Evolutionary conservation across 2,797 vertebrate species (phyloP), one percentile per base, ranked within the genome.

Genomic region (Pelochelys cantorii): DNA sequence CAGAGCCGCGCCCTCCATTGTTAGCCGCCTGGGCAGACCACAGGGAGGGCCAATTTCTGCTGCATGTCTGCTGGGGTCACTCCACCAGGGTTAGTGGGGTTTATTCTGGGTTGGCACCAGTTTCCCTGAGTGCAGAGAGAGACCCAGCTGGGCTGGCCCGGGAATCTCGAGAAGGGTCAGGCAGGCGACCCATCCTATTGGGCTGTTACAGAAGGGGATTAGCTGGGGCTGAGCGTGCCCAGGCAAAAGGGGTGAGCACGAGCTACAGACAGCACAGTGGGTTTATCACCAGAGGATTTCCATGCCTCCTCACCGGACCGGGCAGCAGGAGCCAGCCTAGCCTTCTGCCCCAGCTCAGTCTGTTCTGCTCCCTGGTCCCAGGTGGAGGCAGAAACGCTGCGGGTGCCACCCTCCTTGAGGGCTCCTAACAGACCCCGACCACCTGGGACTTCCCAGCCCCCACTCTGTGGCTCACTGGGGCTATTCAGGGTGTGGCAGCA

Each of bases 1-100:
- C 74, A 8, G 75, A 85, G 48, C 42, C 2, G 0, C 84, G 81
- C 62, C 27, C 1, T 0, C 0, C 1, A 23, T 91, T 94, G 68
- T 92, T 1, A 65, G 79, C 48, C 83, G 48, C 37, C 17, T 15
- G 68, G 71, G 79, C 92, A 88, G 77, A 1, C 87, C 20, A 2
- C 81, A 82, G 5, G 0, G 42, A 25, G 71, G 37, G 11, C 59
- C n/a, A 42, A 53, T 62, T 55, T 62, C 57, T 37, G 57, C 13
- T 18, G 10, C 20, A 17, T 9, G 11, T 20, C 2, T 3, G 9
- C 23, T 55, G 4, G 25, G 11, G 79, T 79, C 37, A 22, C 53
- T 65, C n/a, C 52, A 37, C 52, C 17, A 22, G 68, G 37, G 34
- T 3, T 17, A 11, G 15, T 7, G 48, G 22, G 27, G 18, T 15